Base-by-base conservation (phyloP, 2,113 vertebrate species). In the Blennius ocellaris region DNA sequence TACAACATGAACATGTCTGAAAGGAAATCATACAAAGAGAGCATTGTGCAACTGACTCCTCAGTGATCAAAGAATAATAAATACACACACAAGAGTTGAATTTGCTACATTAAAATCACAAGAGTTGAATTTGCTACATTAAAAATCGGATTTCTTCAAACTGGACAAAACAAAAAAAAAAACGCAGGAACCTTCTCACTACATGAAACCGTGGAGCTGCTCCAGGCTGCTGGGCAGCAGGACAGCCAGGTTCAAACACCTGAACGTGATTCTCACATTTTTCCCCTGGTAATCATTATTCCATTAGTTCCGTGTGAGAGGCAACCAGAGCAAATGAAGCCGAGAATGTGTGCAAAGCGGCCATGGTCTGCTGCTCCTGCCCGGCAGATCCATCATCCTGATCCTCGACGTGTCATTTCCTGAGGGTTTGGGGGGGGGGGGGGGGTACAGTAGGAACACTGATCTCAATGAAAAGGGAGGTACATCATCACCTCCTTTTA, bases 391-490 rank as follows among this genome's bases (percentile, higher is more conserved):
- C 73, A 87, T 85, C 83, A 88, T 85, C 73, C 66, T 81, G 62
- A 80, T 72, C 37, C 74, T 73, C 74, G 65, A 82, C 79, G 83
- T 87, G 87, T 86, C 84, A 79, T 82, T 88, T 88, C 86, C 84
- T 81, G 60, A 56, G 49, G 75, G 74, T 67, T 69, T n/a, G n/a
- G n/a, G n/a, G n/a, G n/a, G n/a, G n/a, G n/a, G n/a, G 73, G 78
- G 21, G 74, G 78, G 60, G 71, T 56, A 83, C 80, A 50, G 71
- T 62, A 78, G 73, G 67, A 83, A 74, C 85, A 82, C 36, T 15
- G 63, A 69, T 49, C 70, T 81, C 73, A 41, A 60, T 78, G 71
- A 87, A 81, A 80, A 52, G 50, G 51, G 59, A 86, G 69, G 55
- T n/a, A n/a, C 52, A 85, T 87, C 51, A 80, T 74, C 81, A 70